Base-by-base conservation (phyloP, 2,113 vertebrate genomes). In the Proteles cristata region DNA sequence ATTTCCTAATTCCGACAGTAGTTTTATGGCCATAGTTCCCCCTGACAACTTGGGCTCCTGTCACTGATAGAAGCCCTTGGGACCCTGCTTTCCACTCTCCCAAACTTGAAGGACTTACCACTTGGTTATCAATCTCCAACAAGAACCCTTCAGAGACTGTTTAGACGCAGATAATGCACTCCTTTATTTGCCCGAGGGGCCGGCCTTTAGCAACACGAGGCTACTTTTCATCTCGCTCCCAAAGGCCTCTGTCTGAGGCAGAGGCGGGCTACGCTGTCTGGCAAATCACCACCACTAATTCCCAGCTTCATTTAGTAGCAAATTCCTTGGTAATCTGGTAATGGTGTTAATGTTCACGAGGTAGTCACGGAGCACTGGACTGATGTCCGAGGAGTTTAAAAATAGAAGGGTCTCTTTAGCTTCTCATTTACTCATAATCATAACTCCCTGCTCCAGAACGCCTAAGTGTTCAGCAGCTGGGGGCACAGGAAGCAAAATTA, bases 181-280 rank as follows among this genome's bases (percentile, higher is more conserved):
- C 87, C 88, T 94, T 97, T 96, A 97, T 97, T 97, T 96, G 90
- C 97, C 93, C 96, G n/a, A 55, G 96, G 96, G 97, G 87, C 95
- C 95, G 81, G 76, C 88, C 88, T 26, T 61, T 23, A 53, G 96
- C 90, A 88, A 90, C 66, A 66, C 35, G 76, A 82, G 83, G 94
- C 88, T 69, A 90, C 97, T 97, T 97, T 94, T 96, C 96, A 97
- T 97, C 80, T 96, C 5, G 0, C 55, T 96, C 92, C 92, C 94
- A 35, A 94, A 88, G 93, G 94, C 77, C 86, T 96, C 71, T 71
- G 86, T 80, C 91, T 94, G 45, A 96, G 79, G 63, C 73, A 65
- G 55, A 35, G 48, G 74, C 74, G n/a, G 82, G 77, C 86, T 74
- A 21, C 2, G 8, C 58, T 43, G 48, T 58, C 76, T 16, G 33